Evolutionary conservation across 1,140 invertebrate genomes (phyloP), one percentile per base, ranked within the genome.

Genomic region (Amyelois transitella): DNA sequence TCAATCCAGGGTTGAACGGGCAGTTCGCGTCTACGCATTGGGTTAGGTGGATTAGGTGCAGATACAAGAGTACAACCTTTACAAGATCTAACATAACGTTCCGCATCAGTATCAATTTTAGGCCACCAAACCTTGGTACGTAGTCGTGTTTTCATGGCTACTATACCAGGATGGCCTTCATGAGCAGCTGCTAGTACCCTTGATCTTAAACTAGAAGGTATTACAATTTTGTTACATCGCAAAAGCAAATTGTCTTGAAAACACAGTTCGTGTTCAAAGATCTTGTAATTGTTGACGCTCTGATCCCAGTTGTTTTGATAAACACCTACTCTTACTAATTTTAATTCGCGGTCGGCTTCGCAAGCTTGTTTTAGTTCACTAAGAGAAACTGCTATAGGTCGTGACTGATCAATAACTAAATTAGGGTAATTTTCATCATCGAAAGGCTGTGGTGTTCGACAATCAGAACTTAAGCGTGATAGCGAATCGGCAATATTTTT

Each of bases 121-220:
- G n/a, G n/a, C n/a, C n/a, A n/a, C n/a, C n/a, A n/a, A n/a, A 90
- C 70, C 67, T 90, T 87, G n/a, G 59, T 71, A 17, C 89, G 32
- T 5, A 90, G 78, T n/a, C 90, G 45, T 56, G 25, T 90, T 90
- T 6, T 72, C 69, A 2, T 65, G 55, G 1, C 53, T 19, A 47
- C 82, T n/a, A n/a, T n/a, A n/a, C n/a, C n/a, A n/a, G n/a, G n/a
- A n/a, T n/a, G n/a, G n/a, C n/a, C n/a, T n/a, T n/a, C n/a, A n/a
- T n/a, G n/a, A n/a, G n/a, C n/a, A n/a, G n/a, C n/a, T n/a, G n/a
- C n/a, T n/a, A n/a, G 45, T 2, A 72, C 53, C 21, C 14, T 53
- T n/a, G 44, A 8, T 21, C 63, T 45, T 14, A 82, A 51, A 14
- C 4, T 55, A 7, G 5, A 6, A 6, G 58, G 53, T 1, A 61